These are phyloP conservation scores for Sclerodermus sp. DNA, from an alignment of 2,888 invertebrate species.

Conservation along the genomic window DNA sequence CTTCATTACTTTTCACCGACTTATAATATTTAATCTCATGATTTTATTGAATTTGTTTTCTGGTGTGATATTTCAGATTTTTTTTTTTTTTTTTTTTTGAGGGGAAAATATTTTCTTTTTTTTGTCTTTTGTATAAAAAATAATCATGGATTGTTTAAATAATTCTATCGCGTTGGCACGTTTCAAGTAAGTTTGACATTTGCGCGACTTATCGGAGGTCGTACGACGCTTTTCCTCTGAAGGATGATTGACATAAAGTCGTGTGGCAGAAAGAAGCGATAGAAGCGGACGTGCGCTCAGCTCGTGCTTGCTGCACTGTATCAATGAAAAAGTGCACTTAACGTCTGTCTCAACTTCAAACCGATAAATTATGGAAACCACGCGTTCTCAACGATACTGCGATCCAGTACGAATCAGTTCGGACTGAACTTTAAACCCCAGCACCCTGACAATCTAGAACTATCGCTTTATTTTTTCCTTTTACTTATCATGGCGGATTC, in stretches of 20 bases:
- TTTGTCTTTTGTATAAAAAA: too few species aligned
- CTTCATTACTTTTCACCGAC: too few species aligned
- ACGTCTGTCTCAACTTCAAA: conserved; percentile 13
- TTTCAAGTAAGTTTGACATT: not conserved
- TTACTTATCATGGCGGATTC: too few species aligned
- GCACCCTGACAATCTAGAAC: not conserved
- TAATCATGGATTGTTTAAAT: too few species aligned
- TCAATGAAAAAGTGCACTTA: conserved; percentile 23
- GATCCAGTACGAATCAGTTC: conserved; percentile 23
- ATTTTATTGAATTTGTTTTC: too few species aligned
- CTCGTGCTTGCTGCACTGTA: conserved; percentile 24
- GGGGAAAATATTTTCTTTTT: too few species aligned
- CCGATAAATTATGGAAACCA: conserved; percentile 19
- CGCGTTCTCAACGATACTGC: conserved; percentile 12
- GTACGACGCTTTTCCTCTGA: not conserved
- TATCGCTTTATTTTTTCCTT: too few species aligned
- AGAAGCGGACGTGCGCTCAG: conserved; percentile 30
- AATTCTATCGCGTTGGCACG: too few species aligned
- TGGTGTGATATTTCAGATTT: too few species aligned
- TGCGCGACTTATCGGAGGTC: not conserved
- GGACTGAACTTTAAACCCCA: conserved; percentile 33
- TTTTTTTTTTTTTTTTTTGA: too few species aligned
- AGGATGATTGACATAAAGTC: conserved; percentile 13
- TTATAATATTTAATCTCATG: too few species aligned
- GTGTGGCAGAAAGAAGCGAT: conserved; percentile 30